Evolutionary conservation across 2,797 vertebrate genomes (phyloP), one percentile per base, ranked within the genome.

Genomic region (Sylvilagus floridanus): DNA sequence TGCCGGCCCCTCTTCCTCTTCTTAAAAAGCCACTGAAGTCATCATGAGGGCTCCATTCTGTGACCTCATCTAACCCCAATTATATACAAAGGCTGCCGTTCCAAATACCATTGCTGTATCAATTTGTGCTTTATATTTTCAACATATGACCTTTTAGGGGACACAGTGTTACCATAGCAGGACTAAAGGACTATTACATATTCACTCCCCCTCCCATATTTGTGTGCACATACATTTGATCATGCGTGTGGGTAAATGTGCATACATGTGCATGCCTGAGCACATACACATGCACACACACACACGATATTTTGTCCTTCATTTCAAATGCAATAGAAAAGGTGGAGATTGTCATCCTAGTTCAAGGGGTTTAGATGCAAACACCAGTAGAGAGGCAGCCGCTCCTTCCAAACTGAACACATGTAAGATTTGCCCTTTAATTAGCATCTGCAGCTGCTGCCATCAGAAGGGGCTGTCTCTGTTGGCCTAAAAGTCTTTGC

Each of bases 361-460:
- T 75, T 32, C 82, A 90, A 65, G 77, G 84, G 52, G 75, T 90
- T 28, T 82, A 54, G 94, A 88, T 32, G 13, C 19, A 75, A 77
- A 90, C 54, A 83, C 83, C 95, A 87, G 21, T 83, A 86, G 94
- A 71, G 83, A 88, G 69, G 85, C 93, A 52, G 84, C 54, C 0
- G 2, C 54, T 65, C 65, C 84, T 96, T 95, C 87, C 86, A 85
- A 81, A 73, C 63, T 0, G 5, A 94, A 82, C 93, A 77, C 76
- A 37, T 96, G 96, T 95, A 95, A 92, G 90, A 96, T 73, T 83
- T 94, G 90, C 96, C 96, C 96, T 97, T 97, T 93, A 96, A 97
- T 97, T 97, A 96, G 90, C 86, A 72, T 94, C 79, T 96, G 90
- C 95, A 96, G 96, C 96, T 96, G 96, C 88, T 77, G 71, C 93